phyloP scores from a whole-genome alignment of 35 echinoderm and acorn worm species.

The Chiridota heheva region DNA sequence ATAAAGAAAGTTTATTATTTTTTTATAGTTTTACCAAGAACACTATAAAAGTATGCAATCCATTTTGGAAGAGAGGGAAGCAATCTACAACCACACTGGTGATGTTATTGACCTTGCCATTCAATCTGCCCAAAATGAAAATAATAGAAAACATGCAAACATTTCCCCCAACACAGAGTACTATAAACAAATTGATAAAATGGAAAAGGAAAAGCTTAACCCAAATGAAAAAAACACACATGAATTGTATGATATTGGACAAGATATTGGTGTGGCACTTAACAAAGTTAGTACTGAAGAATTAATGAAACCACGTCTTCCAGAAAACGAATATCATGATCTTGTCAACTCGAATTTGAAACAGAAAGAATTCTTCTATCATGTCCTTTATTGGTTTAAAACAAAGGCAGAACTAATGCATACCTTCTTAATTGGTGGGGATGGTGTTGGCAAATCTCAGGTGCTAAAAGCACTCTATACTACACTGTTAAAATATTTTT shows the following conservation, averaged over 20 bases:
- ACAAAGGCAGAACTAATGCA: conserved; percentile 24
- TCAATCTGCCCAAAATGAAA: not conserved
- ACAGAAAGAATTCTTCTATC: conserved; percentile 46
- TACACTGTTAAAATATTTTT: conserved; percentile 35
- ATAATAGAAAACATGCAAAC: not conserved
- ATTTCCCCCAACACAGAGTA: conserved; percentile 50
- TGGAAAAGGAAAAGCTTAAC: not conserved
- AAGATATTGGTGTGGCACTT: conserved; percentile 38
- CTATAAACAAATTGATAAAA: not conserved
- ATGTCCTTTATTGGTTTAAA: conserved; percentile 36
- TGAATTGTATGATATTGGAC: conserved; percentile 46
- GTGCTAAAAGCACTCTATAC: conserved; percentile 38
- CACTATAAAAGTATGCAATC: not conserved
- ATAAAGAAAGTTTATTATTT: not conserved
- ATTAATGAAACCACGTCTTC: not conserved
- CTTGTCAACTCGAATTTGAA: conserved; percentile 33
- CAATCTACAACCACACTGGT: conserved; percentile 15
- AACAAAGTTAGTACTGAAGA: conserved; percentile 20
- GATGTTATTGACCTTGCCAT: not conserved
- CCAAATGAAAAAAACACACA: not conserved
- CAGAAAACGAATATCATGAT: conserved; percentile 15
- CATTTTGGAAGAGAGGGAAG: not conserved
- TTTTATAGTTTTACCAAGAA: not conserved
- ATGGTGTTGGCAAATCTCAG: conserved; percentile 66
- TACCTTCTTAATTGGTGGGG: conserved; percentile 65